Percentiles rank a stretch among this genome's conserved stretches.
Evolutionary conservation across 2,113 vertebrate genomes (phyloP).

Genomic region (Centropristis striata): DNA sequence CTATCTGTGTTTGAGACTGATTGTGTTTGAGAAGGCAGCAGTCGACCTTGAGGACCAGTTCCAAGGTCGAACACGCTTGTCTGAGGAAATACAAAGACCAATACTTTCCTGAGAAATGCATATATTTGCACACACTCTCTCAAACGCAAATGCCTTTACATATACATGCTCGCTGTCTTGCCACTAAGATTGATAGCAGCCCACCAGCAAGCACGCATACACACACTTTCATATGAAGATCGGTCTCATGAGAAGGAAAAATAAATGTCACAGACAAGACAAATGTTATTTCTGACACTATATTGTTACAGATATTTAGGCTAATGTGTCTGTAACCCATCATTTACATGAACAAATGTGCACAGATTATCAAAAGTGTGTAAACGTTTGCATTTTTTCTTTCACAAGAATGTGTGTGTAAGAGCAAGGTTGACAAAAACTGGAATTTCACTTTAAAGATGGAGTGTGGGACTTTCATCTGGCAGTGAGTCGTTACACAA

Average conservation of each 20-base stretch:
- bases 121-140: background rate
- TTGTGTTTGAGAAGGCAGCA: slow-evolving; percentile 47
- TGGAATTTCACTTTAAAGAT: too few relatives aligned
- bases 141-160: background rate
- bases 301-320: slow-evolving; percentile 8
- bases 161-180: background rate
- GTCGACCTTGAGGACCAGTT: slow-evolving; percentile 55
- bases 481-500: too few relatives aligned
- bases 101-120: slow-evolving; percentile 11
- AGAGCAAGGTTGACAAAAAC: too few relatives aligned
- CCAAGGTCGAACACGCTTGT: slow-evolving; percentile 66
- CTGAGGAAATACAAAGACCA: slow-evolving; percentile 36
- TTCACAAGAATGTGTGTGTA: too few relatives aligned
- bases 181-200: background rate
- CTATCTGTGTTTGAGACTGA: slow-evolving; percentile 27
- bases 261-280: slow-evolving; percentile 21
- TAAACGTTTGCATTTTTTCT: background rate
- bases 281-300: slow-evolving; percentile 36
- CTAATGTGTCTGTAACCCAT: slow-evolving; percentile 6
- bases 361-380: slow-evolving; percentile 22
- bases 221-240: background rate
- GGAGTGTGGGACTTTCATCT: too few relatives aligned
- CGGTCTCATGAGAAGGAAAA: background rate
- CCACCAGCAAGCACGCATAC: slow-evolving; percentile 3
- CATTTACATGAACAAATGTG: slow-evolving; percentile 29